phyloP scores from a whole-genome alignment of 2,888 invertebrate species.

The Mimachlamys varia region DNA sequence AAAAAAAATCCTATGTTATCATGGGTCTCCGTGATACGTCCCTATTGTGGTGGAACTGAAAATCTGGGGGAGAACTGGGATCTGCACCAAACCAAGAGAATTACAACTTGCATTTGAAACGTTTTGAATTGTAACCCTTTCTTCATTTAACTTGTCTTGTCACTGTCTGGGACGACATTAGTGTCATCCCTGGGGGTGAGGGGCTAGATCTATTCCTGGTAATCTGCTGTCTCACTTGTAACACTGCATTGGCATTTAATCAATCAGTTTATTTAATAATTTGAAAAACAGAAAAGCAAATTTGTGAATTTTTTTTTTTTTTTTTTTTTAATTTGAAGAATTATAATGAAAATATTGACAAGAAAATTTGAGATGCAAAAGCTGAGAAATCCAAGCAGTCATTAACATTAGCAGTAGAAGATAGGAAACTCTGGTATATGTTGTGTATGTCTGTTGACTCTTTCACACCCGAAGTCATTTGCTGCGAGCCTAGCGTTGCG shows the following conservation, averaged over 20 bases:
- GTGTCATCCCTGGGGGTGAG: not conserved
- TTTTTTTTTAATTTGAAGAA: not conserved
- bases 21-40: not conserved
- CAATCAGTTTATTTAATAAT: not conserved
- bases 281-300: not conserved
- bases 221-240: slow-evolving; percentile 32
- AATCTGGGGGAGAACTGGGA: not conserved
- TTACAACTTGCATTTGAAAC: slow-evolving; percentile 24
- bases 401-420: slow-evolving; percentile 35
- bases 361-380: not conserved
- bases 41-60: not conserved
- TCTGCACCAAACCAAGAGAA: slow-evolving; percentile 33
- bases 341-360: not conserved
- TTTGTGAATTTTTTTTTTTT: not conserved
- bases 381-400: slow-evolving; percentile 12
- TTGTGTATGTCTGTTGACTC: slow-evolving; percentile 18
- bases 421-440: slow-evolving; percentile 4
- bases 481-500: not conserved
- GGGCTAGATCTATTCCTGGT: slow-evolving; percentile 23
- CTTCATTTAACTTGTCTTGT: slow-evolving; percentile 25
- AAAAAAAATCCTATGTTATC: not conserved
- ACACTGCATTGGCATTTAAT: slow-evolving; percentile 29
- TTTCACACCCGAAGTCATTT: slow-evolving; percentile 4
- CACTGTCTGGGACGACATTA: not conserved
- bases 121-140: slow-evolving; percentile 36